Conservation (phyloP, 2,113 vertebrate species). For the Xenopus borealis region DNA sequence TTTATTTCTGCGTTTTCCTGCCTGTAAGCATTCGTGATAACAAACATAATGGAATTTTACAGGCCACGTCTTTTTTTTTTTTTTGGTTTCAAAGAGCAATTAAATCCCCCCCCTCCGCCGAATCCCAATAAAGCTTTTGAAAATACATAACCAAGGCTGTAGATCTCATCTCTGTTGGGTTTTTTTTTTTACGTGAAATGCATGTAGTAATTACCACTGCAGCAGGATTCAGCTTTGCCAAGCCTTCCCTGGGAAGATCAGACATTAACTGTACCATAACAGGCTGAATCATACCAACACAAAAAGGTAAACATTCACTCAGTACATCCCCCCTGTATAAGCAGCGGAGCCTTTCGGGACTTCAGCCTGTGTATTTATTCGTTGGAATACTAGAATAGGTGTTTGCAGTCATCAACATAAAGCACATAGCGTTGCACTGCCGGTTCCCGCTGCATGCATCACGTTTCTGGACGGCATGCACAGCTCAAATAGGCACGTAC, state of each 20-base stretch:
- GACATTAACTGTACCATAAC: constrained; percentile 46
- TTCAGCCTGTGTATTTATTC: too few species aligned
- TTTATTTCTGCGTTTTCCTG: too few species aligned
- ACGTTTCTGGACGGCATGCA: not conserved
- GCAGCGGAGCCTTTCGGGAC: too few species aligned
- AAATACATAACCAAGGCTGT: not conserved
- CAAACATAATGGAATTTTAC: too few species aligned
- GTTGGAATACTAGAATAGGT: too few species aligned
- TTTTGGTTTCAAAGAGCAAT: too few species aligned
- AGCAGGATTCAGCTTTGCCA: not conserved
- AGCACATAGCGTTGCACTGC: too few species aligned
- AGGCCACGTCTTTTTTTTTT: too few species aligned
- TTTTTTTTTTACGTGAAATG: constrained; percentile 24
- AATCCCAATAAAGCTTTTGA: too few species aligned
- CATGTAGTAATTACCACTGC: not conserved
- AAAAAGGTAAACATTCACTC: constrained; percentile 4
- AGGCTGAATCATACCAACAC: constrained; percentile 54
- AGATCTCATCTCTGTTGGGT: not conserved
- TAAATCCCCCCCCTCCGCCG: too few species aligned
- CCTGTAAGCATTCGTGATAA: too few species aligned
- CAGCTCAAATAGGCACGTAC: not conserved
- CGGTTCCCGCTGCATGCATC: not conserved
- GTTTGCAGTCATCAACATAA: too few species aligned
- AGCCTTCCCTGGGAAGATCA: constrained; percentile 11
- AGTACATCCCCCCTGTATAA: not conserved